Evolutionary conservation across 2,113 vertebrate genomes (phyloP), one percentile per base, ranked within the genome.

Genomic region (Noctilio leporinus): DNA sequence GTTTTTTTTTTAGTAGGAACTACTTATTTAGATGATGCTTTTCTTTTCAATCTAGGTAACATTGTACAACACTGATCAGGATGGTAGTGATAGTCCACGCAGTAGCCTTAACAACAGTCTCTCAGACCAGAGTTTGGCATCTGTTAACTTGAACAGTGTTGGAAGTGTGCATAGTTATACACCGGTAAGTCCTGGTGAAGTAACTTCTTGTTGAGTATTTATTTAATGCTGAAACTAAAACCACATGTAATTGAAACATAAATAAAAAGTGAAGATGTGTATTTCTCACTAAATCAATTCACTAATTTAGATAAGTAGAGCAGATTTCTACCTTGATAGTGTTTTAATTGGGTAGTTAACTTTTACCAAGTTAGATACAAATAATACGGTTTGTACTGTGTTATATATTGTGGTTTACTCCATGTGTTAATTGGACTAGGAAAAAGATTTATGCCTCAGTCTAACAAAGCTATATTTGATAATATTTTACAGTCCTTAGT

Each of bases 51-150:
- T 96, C 92, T 98, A 99, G 99, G 99, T 99, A 99, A 98, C 99
- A 82, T 98, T 99, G 97, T 99, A 99, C 97, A 99, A 99, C 98
- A 98, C 99, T 92, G 99, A 99, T 97, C 99, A 99, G 98, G 99
- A 99, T 96, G 99, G 99, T 89, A 99, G 99, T 94, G 99, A 99
- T 97, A 99, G 99, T 96, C 99, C 99, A 89, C 98, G 99, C 96
- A 99, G 99, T 98, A 99, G 99, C 99, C 99, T 99, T 99, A 99
- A 99, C 99, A 99, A 99, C 98, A 99, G 99, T 98, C 98, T 99
- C 97, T 99, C 99, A 96, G 99, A 99, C 98, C 99, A 99, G 98
- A 99, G 99, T 98, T 98, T 99, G 98, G 99, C 99, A 26, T 99
- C 99, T 38, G 99, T 99, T 97, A 99, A 99, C 98, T 98, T 99